phyloP scores from a whole-genome alignment of 1,140 invertebrate species.

The Leptopilina boulardi region DNA sequence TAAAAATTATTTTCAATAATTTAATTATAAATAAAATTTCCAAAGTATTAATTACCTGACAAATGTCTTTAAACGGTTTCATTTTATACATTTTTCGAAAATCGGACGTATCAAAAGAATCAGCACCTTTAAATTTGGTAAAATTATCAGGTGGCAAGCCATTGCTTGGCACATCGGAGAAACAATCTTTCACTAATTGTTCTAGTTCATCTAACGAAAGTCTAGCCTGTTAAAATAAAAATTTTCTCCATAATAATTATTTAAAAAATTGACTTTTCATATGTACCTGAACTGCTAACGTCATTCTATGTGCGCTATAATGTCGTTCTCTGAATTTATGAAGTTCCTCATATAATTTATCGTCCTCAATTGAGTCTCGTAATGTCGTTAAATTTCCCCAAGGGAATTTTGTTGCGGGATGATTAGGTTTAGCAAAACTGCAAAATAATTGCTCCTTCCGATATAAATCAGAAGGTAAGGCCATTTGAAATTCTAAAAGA shows the following conservation, averaged over 20 bases:
- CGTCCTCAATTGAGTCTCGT: constrained; percentile 81
- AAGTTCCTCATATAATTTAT: constrained; percentile 80
- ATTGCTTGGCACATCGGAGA: constrained; percentile 82
- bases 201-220: constrained; percentile 86
- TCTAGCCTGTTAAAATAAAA: constrained; percentile 78
- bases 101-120: constrained; percentile 79
- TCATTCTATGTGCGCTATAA: constrained; percentile 95
- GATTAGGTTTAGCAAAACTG: constrained; percentile 80
- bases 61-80: constrained; percentile 85
- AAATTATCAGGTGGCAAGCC: constrained; percentile 79
- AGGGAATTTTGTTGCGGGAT: constrained; percentile 88
- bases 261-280: constrained; percentile 35
- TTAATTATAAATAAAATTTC: no score
- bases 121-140: constrained; percentile 67
- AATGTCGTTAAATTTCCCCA: constrained; percentile 91
- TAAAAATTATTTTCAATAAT: no score
- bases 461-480: constrained; percentile 80
- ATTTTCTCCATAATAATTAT: constrained; percentile 32
- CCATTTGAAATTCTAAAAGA: constrained; percentile 84
- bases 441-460: constrained; percentile 86
- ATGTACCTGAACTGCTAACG: constrained; percentile 83
- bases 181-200: constrained; percentile 80
- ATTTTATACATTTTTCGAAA: constrained; percentile 88
- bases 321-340: constrained; percentile 88
- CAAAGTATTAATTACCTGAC: constrained; percentile 74